Conservation (phyloP, 2,113 vertebrate genomes). For the Datnioides undecimradiatus region DNA sequence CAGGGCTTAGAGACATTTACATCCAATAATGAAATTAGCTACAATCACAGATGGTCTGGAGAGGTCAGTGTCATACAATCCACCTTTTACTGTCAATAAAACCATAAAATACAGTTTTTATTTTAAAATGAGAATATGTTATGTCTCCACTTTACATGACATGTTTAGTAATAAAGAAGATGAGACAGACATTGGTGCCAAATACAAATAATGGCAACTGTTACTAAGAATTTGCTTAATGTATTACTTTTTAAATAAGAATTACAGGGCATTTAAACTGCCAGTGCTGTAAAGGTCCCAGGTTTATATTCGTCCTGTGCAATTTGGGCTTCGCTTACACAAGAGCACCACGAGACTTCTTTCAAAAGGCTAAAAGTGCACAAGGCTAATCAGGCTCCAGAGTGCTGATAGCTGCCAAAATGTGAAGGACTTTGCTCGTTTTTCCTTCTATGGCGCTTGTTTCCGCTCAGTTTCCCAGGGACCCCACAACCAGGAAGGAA, state of each 20-base stretch:
- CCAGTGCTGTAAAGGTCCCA: neutral
- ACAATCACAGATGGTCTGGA: neutral
- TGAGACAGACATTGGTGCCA: too few relatives aligned
- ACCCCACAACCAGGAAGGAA: slow-evolving; percentile 28
- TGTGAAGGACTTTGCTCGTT: slow-evolving; percentile 3
- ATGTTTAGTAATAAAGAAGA: too few relatives aligned
- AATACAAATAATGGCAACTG: neutral
- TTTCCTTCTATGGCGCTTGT: neutral
- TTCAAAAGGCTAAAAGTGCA: slow-evolving; percentile 8
- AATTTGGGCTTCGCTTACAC: neutral
- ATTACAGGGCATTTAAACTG: neutral
- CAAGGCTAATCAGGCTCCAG: neutral
- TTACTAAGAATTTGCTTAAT: neutral
- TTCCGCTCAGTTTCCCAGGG: slow-evolving; percentile 6
- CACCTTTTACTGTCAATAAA: neutral
- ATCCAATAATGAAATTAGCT: neutral
- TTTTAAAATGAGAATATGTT: neutral
- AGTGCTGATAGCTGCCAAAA: slow-evolving; percentile 27
- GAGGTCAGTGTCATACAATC: neutral
- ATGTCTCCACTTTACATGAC: neutral
- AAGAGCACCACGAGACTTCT: neutral
- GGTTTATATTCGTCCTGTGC: neutral
- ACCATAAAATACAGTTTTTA: neutral
- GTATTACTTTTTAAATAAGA: neutral
- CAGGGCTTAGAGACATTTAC: neutral